Evolutionary conservation across 1,140 invertebrate genomes (phyloP).

Genomic region (Geopemphigus sp.): DNA sequence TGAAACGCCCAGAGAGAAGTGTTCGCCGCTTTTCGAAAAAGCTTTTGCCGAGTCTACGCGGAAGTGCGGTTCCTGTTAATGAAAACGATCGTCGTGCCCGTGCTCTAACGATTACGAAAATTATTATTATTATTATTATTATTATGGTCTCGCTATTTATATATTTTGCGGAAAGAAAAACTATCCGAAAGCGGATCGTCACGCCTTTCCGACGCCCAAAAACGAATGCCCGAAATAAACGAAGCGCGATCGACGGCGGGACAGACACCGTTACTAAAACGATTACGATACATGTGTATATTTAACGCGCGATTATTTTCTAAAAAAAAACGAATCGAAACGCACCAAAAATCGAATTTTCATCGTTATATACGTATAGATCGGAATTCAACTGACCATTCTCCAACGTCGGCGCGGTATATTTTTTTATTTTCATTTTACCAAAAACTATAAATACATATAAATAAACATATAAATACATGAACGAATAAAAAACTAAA

Average conservation of each 20-base stretch:
- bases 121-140: not conserved
- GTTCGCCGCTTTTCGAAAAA: conserved; percentile 44
- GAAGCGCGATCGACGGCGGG: too few species aligned
- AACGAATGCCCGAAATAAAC: not conserved
- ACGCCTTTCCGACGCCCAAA: not conserved
- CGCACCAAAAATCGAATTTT: not conserved
- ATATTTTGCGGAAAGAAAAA: not conserved
- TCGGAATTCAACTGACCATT: not conserved
- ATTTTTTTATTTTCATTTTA: not conserved
- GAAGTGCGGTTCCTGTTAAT: conserved; percentile 38
- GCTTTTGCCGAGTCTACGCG: conserved; percentile 29
- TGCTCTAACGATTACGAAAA: too few species aligned
- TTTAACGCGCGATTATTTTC: not conserved
- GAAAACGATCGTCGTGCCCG: too few species aligned
- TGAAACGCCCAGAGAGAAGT: conserved; percentile 22
- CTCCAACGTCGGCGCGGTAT: too few species aligned
- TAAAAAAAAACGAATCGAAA: not conserved
- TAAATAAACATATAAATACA: not conserved
- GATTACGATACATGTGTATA: not conserved
- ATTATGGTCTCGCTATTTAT: not conserved
- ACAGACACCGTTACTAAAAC: not conserved
- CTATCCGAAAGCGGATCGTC: not conserved
- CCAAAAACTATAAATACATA: not conserved
- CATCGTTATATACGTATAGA: not conserved
- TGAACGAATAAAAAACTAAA: too few species aligned